Evolutionary conservation across 2,888 invertebrate genomes (phyloP).

Genomic region (Amphipyra berbera): DNA sequence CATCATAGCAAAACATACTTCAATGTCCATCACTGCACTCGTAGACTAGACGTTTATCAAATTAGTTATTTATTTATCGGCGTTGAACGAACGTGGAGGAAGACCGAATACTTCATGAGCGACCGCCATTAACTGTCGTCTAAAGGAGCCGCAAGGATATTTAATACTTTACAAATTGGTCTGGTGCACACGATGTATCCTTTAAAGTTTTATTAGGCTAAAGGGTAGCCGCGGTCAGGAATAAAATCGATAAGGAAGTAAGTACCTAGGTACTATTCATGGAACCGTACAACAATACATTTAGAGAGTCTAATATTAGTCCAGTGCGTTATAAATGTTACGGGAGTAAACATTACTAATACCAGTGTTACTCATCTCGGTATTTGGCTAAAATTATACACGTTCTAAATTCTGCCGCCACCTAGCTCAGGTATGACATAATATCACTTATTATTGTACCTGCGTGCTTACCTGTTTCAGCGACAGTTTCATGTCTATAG

Average conservation of each 20-base stretch:
- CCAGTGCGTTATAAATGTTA: slow-evolving; percentile 54
- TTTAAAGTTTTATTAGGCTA: slow-evolving; percentile 16
- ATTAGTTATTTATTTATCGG: slow-evolving; percentile 7
- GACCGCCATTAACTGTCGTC: background rate
- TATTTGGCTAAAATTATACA: slow-evolving; percentile 83
- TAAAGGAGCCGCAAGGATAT: background rate
- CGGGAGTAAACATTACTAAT: slow-evolving; percentile 62
- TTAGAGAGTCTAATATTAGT: slow-evolving; percentile 39
- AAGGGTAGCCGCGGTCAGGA: background rate
- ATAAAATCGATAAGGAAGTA: slow-evolving; percentile 1
- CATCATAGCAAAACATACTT: background rate
- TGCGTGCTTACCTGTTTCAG: background rate
- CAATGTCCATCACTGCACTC: background rate
- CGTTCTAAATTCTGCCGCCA: slow-evolving; percentile 77
- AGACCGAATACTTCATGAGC: background rate
- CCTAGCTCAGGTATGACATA: slow-evolving; percentile 70
- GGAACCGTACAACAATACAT: slow-evolving; percentile 17
- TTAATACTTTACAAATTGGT: background rate
- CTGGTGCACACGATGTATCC: background rate
- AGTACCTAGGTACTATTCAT: background rate
- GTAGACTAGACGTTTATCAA: background rate
- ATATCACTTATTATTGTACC: slow-evolving; percentile 30
- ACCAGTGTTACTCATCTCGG: slow-evolving; percentile 77
- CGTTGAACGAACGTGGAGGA: background rate
- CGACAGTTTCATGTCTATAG: background rate